Evolutionary conservation across 2,113 vertebrate genomes (phyloP), one percentile per base, ranked within the genome.

Genomic region (Eclectus roratus): DNA sequence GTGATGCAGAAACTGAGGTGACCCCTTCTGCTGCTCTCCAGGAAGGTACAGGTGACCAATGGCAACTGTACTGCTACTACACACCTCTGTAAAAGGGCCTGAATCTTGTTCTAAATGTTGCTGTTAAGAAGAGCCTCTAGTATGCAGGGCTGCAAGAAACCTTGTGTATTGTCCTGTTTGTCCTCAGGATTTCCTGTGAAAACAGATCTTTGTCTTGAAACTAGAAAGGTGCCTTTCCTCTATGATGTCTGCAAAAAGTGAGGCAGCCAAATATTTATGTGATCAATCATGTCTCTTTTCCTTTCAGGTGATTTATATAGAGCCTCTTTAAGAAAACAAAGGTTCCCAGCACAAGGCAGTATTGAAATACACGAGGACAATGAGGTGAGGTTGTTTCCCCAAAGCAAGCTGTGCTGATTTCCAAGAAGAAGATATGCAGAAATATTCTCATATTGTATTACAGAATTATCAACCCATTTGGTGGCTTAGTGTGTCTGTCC

Each of bases 291-390:
- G 19, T 46, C 35, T 89, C 19, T 80, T 43, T 83, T 76, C 55
- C 33, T 92, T 91, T 64, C 95, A 98, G 98, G 98, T 95, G 98
- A 98, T 73, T 96, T 99, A 64, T 99, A 98, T 94, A 98, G 98
- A 73, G 93, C 97, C 8, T 98, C 98, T 91, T 90, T 98, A 96
- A 98, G 98, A 46, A 98, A 98, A 83, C 98, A 98, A 64, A 98
- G 88, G 84, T 98, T 98, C 83, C 97, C 98, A 5, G 97, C 98
- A 33, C 99, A 99, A 96, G 98, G 98, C 96, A 99, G 99, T 97
- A 97, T 99, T 27, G 99, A 99, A 94, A 98, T 99, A 56, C 98
- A 98, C 0, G 99, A 99, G 43, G 99, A 99, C 77, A 96, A 55
- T 28, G 99, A 99, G 99, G 99, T 99, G 97, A 94, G 98, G 74